Conservation (phyloP, 1,140 invertebrate genomes). For the Ctenoplectra terminalis region DNA sequence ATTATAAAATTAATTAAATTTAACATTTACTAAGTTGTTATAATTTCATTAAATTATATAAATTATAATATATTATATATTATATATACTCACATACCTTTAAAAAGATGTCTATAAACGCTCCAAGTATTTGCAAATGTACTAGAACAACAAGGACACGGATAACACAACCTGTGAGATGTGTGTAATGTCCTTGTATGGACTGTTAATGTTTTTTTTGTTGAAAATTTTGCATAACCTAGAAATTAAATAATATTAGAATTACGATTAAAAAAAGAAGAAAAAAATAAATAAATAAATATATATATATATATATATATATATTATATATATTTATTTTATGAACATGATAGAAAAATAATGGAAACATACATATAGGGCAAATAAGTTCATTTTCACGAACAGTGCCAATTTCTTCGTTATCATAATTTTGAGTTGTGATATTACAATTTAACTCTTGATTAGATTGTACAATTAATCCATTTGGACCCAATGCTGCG, state of each 20-base stretch:
- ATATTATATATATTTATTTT: too few relatives aligned
- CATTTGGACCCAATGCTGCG: conserved; percentile 85
- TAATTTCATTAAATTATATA: not conserved
- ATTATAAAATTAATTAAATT: conserved; percentile 3
- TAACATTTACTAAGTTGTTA: not conserved
- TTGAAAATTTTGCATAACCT: conserved; percentile 87
- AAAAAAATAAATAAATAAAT: too few relatives aligned
- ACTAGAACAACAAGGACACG: conserved; percentile 87
- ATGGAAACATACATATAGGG: conserved; percentile 57
- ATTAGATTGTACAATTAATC: conserved; percentile 80
- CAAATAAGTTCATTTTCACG: conserved; percentile 44
- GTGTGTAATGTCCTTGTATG: conserved; percentile 88
- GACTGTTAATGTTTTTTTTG: conserved; percentile 87
- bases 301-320: too few relatives aligned
- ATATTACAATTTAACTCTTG: conserved; percentile 45
- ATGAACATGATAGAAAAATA: conserved; percentile 2
- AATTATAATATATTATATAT: not conserved
- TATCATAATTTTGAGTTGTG: conserved; percentile 26
- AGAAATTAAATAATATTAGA: conserved; percentile 52
- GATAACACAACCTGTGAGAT: conserved; percentile 85
- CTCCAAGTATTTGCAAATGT: conserved; percentile 88
- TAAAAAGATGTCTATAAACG: conserved; percentile 88
- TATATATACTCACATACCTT: conserved; percentile 80
- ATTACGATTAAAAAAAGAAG: too few relatives aligned
- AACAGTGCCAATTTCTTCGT: not conserved